Evolutionary conservation across 2,888 invertebrate species (phyloP).

Genomic region (Dugesia japonica): DNA sequence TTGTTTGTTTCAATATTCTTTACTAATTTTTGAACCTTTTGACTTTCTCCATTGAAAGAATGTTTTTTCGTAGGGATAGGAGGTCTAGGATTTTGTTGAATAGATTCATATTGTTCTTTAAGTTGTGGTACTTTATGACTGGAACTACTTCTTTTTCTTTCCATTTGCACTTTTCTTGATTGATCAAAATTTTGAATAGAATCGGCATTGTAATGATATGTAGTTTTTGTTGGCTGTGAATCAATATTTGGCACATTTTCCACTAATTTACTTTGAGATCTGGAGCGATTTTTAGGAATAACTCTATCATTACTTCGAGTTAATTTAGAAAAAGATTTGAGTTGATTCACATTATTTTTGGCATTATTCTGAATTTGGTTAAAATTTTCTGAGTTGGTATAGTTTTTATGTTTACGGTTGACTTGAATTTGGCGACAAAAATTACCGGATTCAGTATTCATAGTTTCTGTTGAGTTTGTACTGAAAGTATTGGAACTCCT

Average conservation of each 20-base stretch:
- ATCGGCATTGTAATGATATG: background rate
- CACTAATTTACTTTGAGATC: background rate
- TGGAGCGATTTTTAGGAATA: background rate
- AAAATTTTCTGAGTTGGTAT: too few relatives aligned
- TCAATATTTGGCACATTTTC: background rate
- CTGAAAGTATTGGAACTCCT: background rate
- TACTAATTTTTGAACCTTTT: background rate
- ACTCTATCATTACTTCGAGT: background rate
- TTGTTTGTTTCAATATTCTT: background rate
- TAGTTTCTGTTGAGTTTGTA: background rate
- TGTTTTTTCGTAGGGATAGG: background rate
- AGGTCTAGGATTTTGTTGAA: background rate
- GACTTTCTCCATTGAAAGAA: background rate
- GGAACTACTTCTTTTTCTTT: background rate
- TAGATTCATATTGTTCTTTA: background rate
- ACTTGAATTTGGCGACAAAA: background rate
- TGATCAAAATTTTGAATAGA: background rate
- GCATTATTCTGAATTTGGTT: background rate
- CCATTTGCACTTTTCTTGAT: background rate
- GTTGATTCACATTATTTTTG: background rate
- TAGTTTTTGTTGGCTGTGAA: background rate
- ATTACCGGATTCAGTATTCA: background rate
- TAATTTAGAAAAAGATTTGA: background rate
- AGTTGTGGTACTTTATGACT: background rate
- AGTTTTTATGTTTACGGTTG: background rate